Conservation (phyloP, 2,113 vertebrate species). For the Delphinus delphis region DNA sequence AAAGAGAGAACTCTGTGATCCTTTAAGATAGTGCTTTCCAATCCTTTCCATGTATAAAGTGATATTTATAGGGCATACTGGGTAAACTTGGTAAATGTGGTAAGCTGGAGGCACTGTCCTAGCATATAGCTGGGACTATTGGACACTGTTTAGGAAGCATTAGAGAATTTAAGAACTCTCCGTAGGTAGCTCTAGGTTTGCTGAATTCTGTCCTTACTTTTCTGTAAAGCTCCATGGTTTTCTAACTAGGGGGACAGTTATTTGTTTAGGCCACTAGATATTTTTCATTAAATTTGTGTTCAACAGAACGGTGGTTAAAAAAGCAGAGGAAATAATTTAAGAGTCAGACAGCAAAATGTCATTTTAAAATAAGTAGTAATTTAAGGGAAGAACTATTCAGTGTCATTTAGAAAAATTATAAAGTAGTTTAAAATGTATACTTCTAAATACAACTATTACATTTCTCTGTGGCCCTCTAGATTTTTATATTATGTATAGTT, state of each 20-base stretch:
- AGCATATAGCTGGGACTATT: background rate
- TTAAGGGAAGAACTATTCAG: background rate
- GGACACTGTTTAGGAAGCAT: background rate
- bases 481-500: background rate
- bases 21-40: constrained; percentile 15
- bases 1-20: background rate
- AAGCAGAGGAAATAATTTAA: background rate
- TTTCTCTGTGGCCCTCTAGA: background rate
- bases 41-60: background rate
- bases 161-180: background rate
- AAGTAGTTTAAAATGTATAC: background rate
- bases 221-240: background rate
- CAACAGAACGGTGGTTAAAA: background rate
- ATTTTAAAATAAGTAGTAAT: constrained; percentile 9
- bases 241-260: background rate
- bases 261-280: background rate
- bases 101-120: background rate
- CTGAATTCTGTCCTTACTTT: background rate
- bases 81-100: background rate
- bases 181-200: background rate
- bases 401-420: constrained; percentile 5
- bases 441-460: background rate
- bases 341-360: background rate
- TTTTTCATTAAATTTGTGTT: constrained; percentile 1
- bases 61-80: background rate